Percentiles rank a stretch among this genome's conserved stretches.
phyloP scores from a whole-genome alignment of 35 echinoderm and acorn worm species.

The Diadema setosum region DNA sequence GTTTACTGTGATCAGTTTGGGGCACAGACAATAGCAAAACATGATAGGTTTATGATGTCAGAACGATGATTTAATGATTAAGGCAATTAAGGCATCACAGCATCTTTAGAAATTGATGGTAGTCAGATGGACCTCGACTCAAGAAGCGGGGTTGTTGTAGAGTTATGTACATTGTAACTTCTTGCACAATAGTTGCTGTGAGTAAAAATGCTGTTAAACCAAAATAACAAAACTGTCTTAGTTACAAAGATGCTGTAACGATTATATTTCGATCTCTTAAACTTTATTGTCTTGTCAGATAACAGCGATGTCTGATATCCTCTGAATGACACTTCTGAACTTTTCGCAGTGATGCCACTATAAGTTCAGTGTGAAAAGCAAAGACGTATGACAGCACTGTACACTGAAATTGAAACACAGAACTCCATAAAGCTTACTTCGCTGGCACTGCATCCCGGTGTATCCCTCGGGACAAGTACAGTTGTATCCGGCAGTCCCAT shows the following conservation, averaged over 20 bases:
- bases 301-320: neutral
- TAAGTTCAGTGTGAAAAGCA: neutral
- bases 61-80: neutral
- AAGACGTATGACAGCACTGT: neutral
- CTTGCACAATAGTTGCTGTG: neutral
- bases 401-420: neutral
- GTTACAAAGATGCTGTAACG: no score
- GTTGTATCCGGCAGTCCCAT: conserved; percentile 25
- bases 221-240: no score
- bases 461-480: conserved; percentile 57
- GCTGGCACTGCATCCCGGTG: conserved; percentile 37
- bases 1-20: neutral
- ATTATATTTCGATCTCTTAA: no score
- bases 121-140: neutral
- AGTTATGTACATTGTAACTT: neutral
- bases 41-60: neutral
- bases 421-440: conserved; percentile 20
- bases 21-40: no score
- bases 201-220: no score
- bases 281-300: neutral
- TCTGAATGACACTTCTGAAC: neutral
- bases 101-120: neutral
- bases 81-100: neutral
- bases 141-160: neutral
- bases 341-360: neutral